phyloP scores from a whole-genome alignment of 2,888 invertebrate genomes.

The Clepsis dumicolana region DNA sequence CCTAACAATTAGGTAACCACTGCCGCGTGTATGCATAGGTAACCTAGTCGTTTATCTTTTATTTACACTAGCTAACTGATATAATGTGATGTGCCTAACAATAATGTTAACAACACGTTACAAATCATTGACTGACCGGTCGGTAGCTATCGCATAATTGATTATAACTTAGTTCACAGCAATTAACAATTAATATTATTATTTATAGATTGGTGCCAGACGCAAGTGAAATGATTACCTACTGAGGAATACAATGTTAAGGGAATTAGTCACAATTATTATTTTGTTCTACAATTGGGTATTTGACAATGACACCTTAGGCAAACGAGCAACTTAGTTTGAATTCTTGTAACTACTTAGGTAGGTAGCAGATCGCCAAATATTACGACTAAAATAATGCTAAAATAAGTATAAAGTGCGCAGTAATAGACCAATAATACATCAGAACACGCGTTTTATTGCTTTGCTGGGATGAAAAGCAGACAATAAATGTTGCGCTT shows the following conservation, averaged over 20 bases:
- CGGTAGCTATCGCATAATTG: conserved; percentile 15
- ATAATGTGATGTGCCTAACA: not conserved
- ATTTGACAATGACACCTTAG: not conserved
- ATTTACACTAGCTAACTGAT: conserved; percentile 15
- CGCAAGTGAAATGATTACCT: not conserved
- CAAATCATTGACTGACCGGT: conserved; percentile 21
- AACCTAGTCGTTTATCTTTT: conserved; percentile 3
- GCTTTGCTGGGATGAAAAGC: not conserved
- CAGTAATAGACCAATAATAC: not conserved
- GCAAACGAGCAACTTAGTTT: too few species aligned
- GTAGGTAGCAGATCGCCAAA: not conserved
- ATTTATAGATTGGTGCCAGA: conserved; percentile 1
- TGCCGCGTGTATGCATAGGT: conserved; percentile 11
- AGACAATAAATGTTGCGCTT: not conserved
- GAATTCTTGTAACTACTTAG: too few species aligned
- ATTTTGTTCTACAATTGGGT: not conserved
- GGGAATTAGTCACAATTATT: not conserved
- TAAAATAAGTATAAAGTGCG: not conserved
- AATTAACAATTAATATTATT: conserved; percentile 1
- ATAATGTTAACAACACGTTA: conserved; percentile 3
- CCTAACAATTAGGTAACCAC: not conserved
- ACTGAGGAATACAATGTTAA: not conserved
- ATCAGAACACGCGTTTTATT: not conserved
- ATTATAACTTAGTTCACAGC: not conserved
- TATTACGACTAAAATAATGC: not conserved